Evolutionary conservation across 2,113 vertebrate genomes (phyloP), one percentile per base, ranked within the genome.

Genomic region (Passer montanus): DNA sequence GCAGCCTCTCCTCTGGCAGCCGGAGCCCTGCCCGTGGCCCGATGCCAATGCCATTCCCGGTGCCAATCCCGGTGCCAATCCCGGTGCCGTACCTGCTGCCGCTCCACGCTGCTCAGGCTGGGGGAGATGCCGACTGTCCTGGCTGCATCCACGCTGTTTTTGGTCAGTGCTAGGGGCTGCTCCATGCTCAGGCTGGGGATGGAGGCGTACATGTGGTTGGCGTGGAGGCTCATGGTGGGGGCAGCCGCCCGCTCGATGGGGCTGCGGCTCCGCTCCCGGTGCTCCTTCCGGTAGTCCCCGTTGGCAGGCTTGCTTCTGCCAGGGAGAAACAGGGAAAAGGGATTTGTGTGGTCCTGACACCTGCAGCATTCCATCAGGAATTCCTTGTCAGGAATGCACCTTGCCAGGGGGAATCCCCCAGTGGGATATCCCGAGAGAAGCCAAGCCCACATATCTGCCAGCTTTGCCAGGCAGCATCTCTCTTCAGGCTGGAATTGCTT

Each of bases 151-250:
- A 98, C 83, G 97, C 98, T 99, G 98, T 98, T 99, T 98, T 99
- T 99, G 98, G 99, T 99, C 97, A 99, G 99, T 66, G 99, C 99
- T 37, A 99, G 98, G 19, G 99, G 99, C 98, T 99, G 99, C 97
- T 99, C 99, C 98, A 99, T 98, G 70, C 98, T 97, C 96, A 99
- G 97, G 97, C 98, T 98, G 59, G 99, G 98, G 96, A 99, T 98
- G 96, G 99, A 98, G 21, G 98, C 56, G 72, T 99, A 99, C 90
- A 99, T 97, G 94, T 98, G 99, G 93, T 97, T 98, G 75, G 97
- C 77, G 2, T 99, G 99, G 91, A 99, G 97, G 96, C 98, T 98
- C 97, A 99, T 94, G 52, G 98, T 97, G 5, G 99, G 98, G 75
- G 98, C 98, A 59, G 97, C 98, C 9, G 98, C 98, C 2, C 99